Evolutionary conservation across 1,140 invertebrate genomes (phyloP), one percentile per base, ranked within the genome.

Genomic region (Apis cerana): DNA sequence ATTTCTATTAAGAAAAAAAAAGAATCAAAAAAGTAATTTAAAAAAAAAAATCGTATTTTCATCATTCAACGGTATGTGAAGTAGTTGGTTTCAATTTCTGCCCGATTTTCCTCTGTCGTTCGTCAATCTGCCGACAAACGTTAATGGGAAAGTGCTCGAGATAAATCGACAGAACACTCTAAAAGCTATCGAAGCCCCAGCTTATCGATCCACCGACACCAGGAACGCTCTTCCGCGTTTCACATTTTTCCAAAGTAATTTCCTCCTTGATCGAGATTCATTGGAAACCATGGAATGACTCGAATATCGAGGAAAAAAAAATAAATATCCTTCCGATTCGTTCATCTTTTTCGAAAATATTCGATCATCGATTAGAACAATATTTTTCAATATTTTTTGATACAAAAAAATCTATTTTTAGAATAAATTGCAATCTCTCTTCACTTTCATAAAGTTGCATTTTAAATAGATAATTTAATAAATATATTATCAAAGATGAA

Each of bases 121-220:
- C 78, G 78, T 65, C 80, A 48, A 61, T 81, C 72, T 17, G 33
- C 72, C 80, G 72, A 75, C 62, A 76, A 81, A 75, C 72, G 72
- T 76, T 75, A 81, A 81, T 81, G 80, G 80, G 48, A 75, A 81
- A 75, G 80, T 75, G 72, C 80, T 81, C 72, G 80, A 81, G 72
- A 81, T 81, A 75, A 81, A 81, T 81, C 80, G 56, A 75, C 80
- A 81, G 71, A 68, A 27, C 80, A 68, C 72, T 58, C 72, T 76
- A 58, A 76, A 81, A 81, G 80, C 80, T 33, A 81, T 81, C 72
- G 64, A 81, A 67, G 62, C 33, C 58, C n/a, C 71, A 43, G 79
- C 72, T 75, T 70, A 82, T 82, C 80, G 80, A 82, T 78, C 65
- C 50, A 5, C 43, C 74, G 43, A 77, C 27, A 61, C 74, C 80